These are phyloP conservation scores for Anolis sagrei DNA, from an alignment of 2,113 vertebrate species.

Conservation along the genomic window DNA sequence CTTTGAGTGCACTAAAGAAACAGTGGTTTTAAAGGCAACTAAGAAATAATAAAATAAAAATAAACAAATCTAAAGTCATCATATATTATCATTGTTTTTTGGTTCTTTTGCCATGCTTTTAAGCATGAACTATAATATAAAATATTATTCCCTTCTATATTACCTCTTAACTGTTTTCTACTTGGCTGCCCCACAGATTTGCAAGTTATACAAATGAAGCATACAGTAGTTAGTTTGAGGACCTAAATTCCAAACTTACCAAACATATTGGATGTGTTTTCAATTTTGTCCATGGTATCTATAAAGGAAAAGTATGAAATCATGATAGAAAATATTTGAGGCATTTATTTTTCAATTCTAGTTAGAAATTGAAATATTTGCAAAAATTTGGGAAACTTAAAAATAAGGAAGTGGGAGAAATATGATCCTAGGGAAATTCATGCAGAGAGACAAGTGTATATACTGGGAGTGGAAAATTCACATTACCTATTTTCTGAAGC, in stretches of 20 bases:
- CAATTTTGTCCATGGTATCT: conserved; percentile 99
- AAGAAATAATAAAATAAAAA: too few species aligned
- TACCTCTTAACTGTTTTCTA: neutral
- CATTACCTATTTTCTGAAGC: neutral
- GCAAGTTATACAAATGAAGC: neutral
- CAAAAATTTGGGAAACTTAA: neutral
- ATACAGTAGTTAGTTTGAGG: conserved; percentile 8
- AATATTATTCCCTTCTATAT: neutral
- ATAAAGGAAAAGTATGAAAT: conserved; percentile 59
- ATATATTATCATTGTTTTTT: neutral
- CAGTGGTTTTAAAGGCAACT: too few species aligned
- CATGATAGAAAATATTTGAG: conserved; percentile 11
- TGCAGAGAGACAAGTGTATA: neutral
- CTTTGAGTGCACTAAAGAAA: too few species aligned
- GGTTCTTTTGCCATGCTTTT: neutral
- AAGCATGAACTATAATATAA: neutral
- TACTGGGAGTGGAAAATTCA: too few species aligned
- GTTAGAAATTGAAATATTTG: neutral
- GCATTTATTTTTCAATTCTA: neutral
- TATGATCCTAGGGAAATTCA: neutral
- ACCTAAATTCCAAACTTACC: conserved; percentile 79
- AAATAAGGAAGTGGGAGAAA: neutral
- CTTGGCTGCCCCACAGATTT: neutral
- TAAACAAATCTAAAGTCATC: neutral
- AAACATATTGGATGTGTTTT: conserved; percentile 96